Conservation (phyloP, 2,888 invertebrate genomes). For the Clitarchus hookeri region DNA sequence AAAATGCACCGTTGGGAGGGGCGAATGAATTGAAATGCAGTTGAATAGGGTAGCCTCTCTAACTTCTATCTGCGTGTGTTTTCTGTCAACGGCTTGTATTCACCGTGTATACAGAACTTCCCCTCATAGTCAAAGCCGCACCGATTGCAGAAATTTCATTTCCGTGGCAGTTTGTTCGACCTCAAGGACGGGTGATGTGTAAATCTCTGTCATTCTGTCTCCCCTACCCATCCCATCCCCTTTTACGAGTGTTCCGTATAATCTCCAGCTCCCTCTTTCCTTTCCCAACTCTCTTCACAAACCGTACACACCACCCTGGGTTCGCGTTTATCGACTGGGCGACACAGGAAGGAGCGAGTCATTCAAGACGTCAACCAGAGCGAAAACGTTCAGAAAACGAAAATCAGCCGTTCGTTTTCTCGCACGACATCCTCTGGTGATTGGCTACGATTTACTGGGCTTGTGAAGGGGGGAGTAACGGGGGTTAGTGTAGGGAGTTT, state of each 20-base stretch:
- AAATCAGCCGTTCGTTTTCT: too few species aligned
- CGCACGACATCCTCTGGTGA: too few species aligned
- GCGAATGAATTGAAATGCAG: too few species aligned
- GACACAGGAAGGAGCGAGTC: not conserved
- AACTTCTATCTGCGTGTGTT: too few species aligned
- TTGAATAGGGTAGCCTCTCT: too few species aligned
- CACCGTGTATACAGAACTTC: not conserved
- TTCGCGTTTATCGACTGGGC: not conserved
- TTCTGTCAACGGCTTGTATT: too few species aligned
- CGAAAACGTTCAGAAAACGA: too few species aligned
- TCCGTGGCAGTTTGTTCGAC: not conserved
- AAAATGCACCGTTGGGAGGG: too few species aligned
- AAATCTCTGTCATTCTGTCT: not conserved
- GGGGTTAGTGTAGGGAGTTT: too few species aligned
- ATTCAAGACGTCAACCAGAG: too few species aligned
- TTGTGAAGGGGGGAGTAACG: too few species aligned
- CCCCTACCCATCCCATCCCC: not conserved
- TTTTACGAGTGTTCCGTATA: not conserved
- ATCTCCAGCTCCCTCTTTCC: not conserved
- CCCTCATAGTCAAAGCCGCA: not conserved
- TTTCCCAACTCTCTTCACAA: not conserved
- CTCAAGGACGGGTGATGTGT: not conserved
- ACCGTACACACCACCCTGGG: not conserved
- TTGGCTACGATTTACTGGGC: too few species aligned
- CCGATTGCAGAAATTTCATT: slow-evolving; percentile 7